Percentiles rank a stretch among this genome's conserved stretches.
Conservation (phyloP, 2,797 vertebrate species). For the Xenops minutus region DNA sequence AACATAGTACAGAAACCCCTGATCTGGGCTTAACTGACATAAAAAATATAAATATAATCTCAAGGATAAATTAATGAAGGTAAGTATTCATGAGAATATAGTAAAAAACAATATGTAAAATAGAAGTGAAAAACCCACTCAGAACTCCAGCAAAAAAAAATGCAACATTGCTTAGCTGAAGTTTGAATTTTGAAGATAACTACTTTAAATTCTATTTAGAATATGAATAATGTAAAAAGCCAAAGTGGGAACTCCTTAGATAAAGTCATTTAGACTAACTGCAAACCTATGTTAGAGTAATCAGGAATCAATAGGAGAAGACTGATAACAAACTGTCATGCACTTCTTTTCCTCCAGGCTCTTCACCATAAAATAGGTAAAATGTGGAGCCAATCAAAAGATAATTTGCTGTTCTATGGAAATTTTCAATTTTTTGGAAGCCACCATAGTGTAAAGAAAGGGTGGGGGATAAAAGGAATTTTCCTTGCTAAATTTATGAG, state of each 20-base stretch:
- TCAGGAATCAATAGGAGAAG: rapidly evolving
- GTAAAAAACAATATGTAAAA: rapidly evolving
- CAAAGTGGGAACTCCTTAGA: neutral
- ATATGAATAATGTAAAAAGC: neutral
- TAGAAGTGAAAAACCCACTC: rapidly evolving
- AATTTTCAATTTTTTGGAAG: neutral
- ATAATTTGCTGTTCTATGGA: neutral
- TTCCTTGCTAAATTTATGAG: neutral
- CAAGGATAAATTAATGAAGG: neutral
- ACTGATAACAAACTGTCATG: neutral
- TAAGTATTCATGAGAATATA: neutral
- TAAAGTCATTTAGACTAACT: neutral
- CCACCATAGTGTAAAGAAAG: rapidly evolving
- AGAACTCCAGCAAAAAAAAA: neutral
- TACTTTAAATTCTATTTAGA: neutral
- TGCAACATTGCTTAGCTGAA: neutral
- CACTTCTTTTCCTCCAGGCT: neutral
- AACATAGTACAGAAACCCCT: rapidly evolving
- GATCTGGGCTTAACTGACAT: neutral
- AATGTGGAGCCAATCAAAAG: neutral
- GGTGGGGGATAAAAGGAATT: neutral
- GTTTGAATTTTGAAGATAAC: neutral
- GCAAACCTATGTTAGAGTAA: neutral
- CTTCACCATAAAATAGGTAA: neutral
- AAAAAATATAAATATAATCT: neutral